These are phyloP conservation scores for Macrobrachium rosenbergii DNA, from an alignment of 1,140 invertebrate genomes.

Conservation along the genomic window DNA sequence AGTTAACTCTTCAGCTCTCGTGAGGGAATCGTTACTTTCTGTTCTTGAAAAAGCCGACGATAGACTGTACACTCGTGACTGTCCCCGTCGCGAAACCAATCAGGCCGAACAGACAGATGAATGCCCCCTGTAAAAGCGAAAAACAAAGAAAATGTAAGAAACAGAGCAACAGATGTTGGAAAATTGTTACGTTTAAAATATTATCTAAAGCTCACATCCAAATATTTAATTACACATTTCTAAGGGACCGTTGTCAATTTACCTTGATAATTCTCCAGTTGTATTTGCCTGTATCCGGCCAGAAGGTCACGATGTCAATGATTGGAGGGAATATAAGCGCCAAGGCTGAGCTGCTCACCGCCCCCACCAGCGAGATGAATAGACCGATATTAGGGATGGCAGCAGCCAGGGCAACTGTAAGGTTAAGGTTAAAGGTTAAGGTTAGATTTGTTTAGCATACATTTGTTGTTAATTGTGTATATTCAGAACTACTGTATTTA, in stretches of 20 bases:
- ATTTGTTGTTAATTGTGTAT: too few relatives aligned
- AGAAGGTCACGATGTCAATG: slow-evolving; percentile 82
- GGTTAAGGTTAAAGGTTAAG: slow-evolving; percentile 40
- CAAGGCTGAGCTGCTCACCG: slow-evolving; percentile 88
- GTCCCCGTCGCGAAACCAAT: slow-evolving; percentile 43
- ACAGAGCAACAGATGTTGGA: background rate
- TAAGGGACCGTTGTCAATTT: background rate
- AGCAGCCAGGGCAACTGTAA: slow-evolving; percentile 83
- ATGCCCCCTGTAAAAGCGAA: slow-evolving; percentile 2
- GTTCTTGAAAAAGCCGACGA: background rate
- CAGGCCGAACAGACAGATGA: slow-evolving; percentile 51
- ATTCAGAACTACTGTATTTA: too few relatives aligned
- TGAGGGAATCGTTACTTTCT: background rate
- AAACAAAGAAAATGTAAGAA: background rate
- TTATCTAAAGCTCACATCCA: background rate
- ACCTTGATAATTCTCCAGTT: slow-evolving; percentile 45
- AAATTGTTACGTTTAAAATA: background rate
- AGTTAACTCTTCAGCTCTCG: too few relatives aligned
- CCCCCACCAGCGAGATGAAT: slow-evolving; percentile 92
- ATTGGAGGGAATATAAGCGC: slow-evolving; percentile 92
- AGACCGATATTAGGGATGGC: slow-evolving; percentile 88
- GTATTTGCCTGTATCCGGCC: slow-evolving; percentile 42
- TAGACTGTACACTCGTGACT: slow-evolving; percentile 25
- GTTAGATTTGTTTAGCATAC: too few relatives aligned
- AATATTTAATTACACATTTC: background rate